Percentiles rank a stretch among this genome's conserved stretches.
These are phyloP conservation scores for Calonectris borealis DNA, from an alignment of 2,113 vertebrate genomes.

Conservation along the genomic window DNA sequence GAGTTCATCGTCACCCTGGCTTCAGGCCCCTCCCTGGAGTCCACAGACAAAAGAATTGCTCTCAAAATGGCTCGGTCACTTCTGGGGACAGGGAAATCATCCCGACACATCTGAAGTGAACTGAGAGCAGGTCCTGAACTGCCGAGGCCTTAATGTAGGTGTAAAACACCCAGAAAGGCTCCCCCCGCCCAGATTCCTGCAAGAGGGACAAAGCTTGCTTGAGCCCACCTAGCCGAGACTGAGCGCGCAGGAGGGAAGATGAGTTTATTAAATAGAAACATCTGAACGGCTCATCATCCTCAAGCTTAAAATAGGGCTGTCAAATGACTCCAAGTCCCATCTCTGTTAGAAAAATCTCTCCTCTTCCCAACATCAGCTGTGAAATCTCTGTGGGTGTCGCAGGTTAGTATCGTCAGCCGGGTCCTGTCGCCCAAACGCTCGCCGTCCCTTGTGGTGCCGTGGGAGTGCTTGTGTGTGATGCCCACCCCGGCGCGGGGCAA, in stretches of 20 bases:
- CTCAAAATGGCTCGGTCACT: not conserved
- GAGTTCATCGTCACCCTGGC: not conserved
- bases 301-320: not conserved
- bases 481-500: fast-evolving
- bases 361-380: not conserved
- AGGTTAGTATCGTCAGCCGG: fast-evolving
- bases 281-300: not conserved
- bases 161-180: not conserved
- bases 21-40: not conserved
- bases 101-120: fast-evolving
- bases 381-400: not conserved
- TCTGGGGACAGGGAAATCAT: not conserved
- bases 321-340: not conserved
- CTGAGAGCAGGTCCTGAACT: not conserved
- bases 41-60: not conserved
- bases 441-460: fast-evolving
- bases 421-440: not conserved
- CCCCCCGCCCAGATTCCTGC: not conserved
- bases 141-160: not conserved
- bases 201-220: not conserved
- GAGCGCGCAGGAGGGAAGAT: not conserved
- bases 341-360: not conserved
- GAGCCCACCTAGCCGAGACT: not conserved
- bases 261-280: not conserved
- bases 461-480: not conserved